Evolutionary conservation across 2,113 vertebrate genomes (phyloP).

Genomic region (Hippocampus guttulatus): DNA sequence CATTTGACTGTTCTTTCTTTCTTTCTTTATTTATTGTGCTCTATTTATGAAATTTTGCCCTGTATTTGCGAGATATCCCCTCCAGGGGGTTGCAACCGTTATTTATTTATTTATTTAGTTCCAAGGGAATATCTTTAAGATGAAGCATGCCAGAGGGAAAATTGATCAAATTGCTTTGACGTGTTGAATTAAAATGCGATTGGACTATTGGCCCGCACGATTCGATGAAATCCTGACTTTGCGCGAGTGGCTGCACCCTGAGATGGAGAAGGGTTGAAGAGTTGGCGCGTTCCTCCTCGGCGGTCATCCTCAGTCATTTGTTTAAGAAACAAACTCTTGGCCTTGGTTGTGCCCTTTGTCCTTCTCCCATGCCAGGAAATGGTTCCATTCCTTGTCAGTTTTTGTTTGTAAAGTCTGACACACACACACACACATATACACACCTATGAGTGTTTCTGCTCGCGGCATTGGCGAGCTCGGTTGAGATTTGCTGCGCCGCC

Average conservation of each 20-base stretch:
- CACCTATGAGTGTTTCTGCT: not conserved
- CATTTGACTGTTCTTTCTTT: not conserved
- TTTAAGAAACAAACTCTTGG: not conserved
- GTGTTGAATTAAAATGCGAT: constrained; percentile 10
- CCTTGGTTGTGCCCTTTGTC: not conserved
- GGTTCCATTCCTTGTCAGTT: not conserved
- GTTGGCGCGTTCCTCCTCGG: not conserved
- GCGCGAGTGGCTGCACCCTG: not conserved
- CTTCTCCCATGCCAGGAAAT: not conserved
- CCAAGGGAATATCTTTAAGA: constrained; percentile 7
- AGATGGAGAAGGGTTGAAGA: not conserved
- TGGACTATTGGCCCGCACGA: constrained; percentile 15
- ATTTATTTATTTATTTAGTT: not conserved
- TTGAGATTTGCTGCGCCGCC: constrained; percentile 10
- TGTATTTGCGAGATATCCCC: not conserved
- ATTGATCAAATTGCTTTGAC: constrained; percentile 34
- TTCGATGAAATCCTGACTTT: constrained; percentile 17
- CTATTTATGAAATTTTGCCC: not conserved
- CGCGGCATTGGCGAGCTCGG: not conserved
- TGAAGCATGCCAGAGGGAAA: constrained; percentile 10
- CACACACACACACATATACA: too few species aligned
- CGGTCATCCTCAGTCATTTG: not conserved
- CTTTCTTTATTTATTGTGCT: too few species aligned
- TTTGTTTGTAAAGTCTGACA: not conserved
- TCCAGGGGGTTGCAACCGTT: not conserved